phyloP scores from a whole-genome alignment of 2,113 vertebrate species.

The Passer montanus region DNA sequence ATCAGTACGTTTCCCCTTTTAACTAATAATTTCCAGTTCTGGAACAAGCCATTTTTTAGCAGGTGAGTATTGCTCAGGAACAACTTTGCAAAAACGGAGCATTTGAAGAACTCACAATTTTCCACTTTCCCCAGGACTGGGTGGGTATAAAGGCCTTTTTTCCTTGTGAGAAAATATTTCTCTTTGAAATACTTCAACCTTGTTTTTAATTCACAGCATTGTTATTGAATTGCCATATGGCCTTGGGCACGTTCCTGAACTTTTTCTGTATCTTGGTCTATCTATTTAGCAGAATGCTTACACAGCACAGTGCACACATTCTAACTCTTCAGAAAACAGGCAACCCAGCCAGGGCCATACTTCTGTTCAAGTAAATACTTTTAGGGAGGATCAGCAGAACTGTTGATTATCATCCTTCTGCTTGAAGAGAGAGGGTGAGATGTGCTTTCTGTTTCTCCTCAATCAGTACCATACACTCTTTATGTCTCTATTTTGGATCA shows the following conservation, averaged over 20 bases:
- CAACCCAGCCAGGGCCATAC: not conserved
- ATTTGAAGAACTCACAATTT: not conserved
- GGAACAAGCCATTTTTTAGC: not conserved
- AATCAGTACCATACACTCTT: not conserved
- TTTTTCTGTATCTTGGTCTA: slow-evolving; percentile 7
- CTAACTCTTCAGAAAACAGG: not conserved
- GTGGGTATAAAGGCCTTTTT: not conserved
- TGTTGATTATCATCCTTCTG: not conserved
- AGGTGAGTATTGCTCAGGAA: not conserved
- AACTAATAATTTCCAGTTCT: not conserved
- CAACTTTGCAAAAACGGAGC: not conserved
- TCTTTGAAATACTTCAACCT: not conserved
- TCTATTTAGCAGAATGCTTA: slow-evolving; percentile 7
- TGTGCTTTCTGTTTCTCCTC: not conserved
- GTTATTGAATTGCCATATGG: slow-evolving; percentile 24
- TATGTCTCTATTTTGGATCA: not conserved
- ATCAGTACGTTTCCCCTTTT: not conserved
- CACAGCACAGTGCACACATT: not conserved
- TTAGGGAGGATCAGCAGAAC: not conserved
- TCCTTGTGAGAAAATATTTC: not conserved
- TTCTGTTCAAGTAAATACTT: not conserved
- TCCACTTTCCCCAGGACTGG: not conserved
- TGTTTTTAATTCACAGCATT: slow-evolving; percentile 35
- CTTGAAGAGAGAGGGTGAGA: not conserved
- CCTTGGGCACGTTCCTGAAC: slow-evolving; percentile 4